These are phyloP conservation scores for Amniataba percoides DNA, from an alignment of 2,797 vertebrate species.

Conservation along the genomic window DNA sequence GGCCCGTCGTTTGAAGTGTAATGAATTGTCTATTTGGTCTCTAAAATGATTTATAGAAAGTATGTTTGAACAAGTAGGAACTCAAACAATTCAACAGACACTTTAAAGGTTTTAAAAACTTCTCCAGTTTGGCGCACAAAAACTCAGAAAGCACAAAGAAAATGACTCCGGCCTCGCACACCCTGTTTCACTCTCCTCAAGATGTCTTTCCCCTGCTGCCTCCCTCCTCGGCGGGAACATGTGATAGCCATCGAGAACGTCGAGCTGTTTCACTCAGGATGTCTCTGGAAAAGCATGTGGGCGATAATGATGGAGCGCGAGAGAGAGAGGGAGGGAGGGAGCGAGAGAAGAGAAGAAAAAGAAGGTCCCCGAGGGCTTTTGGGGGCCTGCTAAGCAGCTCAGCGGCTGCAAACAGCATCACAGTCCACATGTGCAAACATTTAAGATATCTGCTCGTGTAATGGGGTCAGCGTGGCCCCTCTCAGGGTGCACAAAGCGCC, in stretches of 20 bases:
- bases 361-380: slow-evolving; percentile 76
- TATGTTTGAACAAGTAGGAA: not conserved
- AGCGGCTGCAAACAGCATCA: slow-evolving; percentile 81
- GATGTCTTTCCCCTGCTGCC: slow-evolving; percentile 67
- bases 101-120: slow-evolving; percentile 30
- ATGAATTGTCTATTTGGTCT: not conserved
- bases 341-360: slow-evolving; percentile 63
- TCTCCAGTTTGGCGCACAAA: slow-evolving; percentile 12
- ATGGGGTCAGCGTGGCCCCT: slow-evolving; percentile 80
- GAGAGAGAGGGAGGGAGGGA: slow-evolving; percentile 53
- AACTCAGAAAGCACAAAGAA: slow-evolving; percentile 40
- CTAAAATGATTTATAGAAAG: not conserved
- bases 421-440: slow-evolving; percentile 86
- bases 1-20: not conserved
- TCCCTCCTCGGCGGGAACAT: slow-evolving; percentile 79
- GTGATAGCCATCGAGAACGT: slow-evolving; percentile 81
- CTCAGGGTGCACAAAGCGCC: slow-evolving; percentile 66
- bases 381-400: slow-evolving; percentile 79
- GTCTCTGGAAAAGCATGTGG: slow-evolving; percentile 84
- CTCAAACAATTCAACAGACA: not conserved
- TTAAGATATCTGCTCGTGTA: slow-evolving; percentile 83
- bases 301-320: slow-evolving; percentile 83
- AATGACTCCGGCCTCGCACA: slow-evolving; percentile 23
- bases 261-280: slow-evolving; percentile 79
- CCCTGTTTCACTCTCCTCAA: slow-evolving; percentile 55